A percentile compares a stretch with the other conserved stretches of the same genome.
phyloP scores from a whole-genome alignment of 2,113 vertebrate genomes.

The Sceloporus tristichus region DNA sequence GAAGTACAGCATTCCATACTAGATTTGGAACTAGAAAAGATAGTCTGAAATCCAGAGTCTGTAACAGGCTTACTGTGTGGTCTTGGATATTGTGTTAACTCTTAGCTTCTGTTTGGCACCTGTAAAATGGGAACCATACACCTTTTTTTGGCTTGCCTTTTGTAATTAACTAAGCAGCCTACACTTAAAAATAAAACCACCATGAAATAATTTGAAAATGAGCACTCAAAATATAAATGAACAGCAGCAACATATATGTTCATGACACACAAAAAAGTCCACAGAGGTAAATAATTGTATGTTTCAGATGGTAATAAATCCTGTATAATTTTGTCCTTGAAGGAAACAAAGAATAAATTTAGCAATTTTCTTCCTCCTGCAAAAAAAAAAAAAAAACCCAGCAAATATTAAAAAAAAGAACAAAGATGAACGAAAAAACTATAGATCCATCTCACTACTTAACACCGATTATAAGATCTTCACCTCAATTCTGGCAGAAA shows the following conservation, averaged over 20 bases:
- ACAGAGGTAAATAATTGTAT: neutral
- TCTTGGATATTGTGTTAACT: conserved; percentile 3
- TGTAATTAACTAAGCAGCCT: neutral
- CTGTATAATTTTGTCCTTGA: too few relatives aligned
- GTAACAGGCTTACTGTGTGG: conserved; percentile 2
- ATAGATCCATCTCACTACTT: too few relatives aligned
- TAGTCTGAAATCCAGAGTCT: neutral
- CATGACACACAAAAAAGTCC: neutral
- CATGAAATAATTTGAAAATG: neutral
- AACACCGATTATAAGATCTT: too few relatives aligned
- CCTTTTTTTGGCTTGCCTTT: neutral
- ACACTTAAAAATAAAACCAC: neutral
- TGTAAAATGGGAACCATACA: conserved; percentile 30
- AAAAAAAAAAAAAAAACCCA: too few relatives aligned
- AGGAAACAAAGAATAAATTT: too few relatives aligned
- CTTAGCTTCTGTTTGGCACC: neutral
- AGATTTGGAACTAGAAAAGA: conserved; percentile 21
- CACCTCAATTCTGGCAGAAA: too few relatives aligned
- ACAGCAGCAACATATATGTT: neutral
- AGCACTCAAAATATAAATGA: neutral
- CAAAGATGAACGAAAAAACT: too few relatives aligned
- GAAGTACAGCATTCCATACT: neutral
- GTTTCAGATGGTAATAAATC: neutral
- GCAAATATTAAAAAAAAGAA: too few relatives aligned
- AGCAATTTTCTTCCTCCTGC: too few relatives aligned